Evolutionary conservation across 2,888 invertebrate species (phyloP).

Genomic region (Idaea dimidiata): DNA sequence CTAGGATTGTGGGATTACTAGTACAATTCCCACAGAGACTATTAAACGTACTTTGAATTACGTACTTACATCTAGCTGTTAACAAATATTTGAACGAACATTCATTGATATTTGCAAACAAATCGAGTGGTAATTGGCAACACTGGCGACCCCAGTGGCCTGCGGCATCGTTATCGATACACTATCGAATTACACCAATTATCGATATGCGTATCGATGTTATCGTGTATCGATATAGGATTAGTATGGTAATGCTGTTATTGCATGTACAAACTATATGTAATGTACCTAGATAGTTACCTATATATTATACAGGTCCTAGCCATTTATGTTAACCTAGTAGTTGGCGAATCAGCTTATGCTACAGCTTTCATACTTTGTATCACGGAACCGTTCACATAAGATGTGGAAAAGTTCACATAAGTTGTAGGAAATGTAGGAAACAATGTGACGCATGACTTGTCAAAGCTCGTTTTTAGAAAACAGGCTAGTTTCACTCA

Average conservation of each 20-base stretch:
- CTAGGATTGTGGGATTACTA: neutral
- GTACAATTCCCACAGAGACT: neutral
- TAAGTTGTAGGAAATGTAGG: too few relatives aligned
- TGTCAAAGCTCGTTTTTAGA: too few relatives aligned
- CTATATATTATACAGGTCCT: neutral
- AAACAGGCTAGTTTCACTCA: too few relatives aligned
- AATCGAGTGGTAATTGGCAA: constrained; percentile 35
- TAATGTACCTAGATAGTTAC: neutral
- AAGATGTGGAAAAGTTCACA: too few relatives aligned
- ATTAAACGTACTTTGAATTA: neutral
- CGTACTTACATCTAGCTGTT: neutral
- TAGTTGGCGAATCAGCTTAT: too few relatives aligned
- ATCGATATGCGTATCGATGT: constrained; percentile 26
- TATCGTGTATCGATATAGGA: constrained; percentile 14
- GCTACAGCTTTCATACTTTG: too few relatives aligned
- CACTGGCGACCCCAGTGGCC: constrained; percentile 23
- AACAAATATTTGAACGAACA: neutral
- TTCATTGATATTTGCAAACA: neutral
- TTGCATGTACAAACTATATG: neutral
- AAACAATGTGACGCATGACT: too few relatives aligned
- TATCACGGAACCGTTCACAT: too few relatives aligned
- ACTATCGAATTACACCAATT: constrained; percentile 45
- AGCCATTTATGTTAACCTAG: too few relatives aligned
- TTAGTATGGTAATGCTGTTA: constrained; percentile 1
- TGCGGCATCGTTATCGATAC: constrained; percentile 22